These are phyloP conservation scores for Octodon degus DNA, from an alignment of 2,113 vertebrate genomes.

Conservation along the genomic window DNA sequence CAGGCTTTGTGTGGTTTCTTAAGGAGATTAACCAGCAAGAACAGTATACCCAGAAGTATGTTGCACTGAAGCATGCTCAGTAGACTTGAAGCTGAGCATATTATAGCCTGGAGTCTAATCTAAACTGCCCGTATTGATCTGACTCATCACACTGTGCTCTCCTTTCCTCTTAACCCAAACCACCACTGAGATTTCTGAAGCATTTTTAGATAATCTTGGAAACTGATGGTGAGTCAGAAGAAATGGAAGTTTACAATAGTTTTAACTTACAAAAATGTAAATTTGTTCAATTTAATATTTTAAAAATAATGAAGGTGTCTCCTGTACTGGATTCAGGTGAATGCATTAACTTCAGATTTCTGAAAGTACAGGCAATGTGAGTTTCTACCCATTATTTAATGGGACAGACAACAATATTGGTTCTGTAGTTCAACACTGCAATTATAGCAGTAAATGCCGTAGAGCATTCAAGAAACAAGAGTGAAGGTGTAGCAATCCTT, in stretches of 20 bases:
- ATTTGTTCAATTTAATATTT: slow-evolving; percentile 19
- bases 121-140: not conserved
- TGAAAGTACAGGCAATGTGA: slow-evolving; percentile 48
- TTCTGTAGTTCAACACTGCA: slow-evolving; percentile 67
- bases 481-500: slow-evolving; percentile 63
- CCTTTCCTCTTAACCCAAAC: slow-evolving; percentile 42
- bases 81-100: not conserved
- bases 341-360: slow-evolving; percentile 2
- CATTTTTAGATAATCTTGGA: slow-evolving; percentile 26
- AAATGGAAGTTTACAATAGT: not conserved
- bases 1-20: slow-evolving; percentile 36
- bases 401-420: slow-evolving; percentile 1
- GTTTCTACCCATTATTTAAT: slow-evolving; percentile 58
- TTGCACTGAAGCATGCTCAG: not conserved
- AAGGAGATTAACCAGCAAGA: slow-evolving; percentile 23
- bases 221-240: not conserved
- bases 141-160: not conserved
- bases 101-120: slow-evolving; percentile 7
- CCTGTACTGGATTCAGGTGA: not conserved
- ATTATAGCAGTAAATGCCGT: slow-evolving; percentile 76
- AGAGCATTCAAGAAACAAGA: slow-evolving; percentile 80
- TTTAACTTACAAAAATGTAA: slow-evolving; percentile 17
- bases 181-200: slow-evolving; percentile 18
- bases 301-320: slow-evolving; percentile 27
- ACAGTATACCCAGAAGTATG: not conserved